Conservation (phyloP, 2,797 vertebrate species). For the Erethizon dorsatum region DNA sequence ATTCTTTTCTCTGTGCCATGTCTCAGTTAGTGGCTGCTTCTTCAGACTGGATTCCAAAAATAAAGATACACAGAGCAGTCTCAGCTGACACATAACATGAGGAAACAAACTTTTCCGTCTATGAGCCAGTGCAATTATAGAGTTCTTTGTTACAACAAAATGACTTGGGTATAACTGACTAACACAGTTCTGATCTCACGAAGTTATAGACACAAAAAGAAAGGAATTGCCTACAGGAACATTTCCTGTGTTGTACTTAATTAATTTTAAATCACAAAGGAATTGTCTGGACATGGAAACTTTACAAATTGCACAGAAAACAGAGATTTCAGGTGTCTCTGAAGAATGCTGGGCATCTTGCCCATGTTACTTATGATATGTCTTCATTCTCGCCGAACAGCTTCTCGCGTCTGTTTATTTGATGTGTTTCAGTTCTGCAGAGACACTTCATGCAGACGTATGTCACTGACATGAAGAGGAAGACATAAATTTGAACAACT, state of each 20-base stretch:
- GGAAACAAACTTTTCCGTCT: neutral
- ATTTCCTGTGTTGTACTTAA: conserved; percentile 68
- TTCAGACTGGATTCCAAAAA: neutral
- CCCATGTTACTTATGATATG: conserved; percentile 61
- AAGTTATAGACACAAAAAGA: conserved; percentile 32
- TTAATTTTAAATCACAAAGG: conserved; percentile 69
- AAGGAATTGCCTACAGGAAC: neutral
- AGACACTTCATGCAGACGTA: conserved; percentile 64
- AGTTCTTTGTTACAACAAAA: conserved; percentile 39
- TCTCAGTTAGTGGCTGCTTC: neutral
- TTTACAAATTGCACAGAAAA: conserved; percentile 63
- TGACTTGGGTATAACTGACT: neutral
- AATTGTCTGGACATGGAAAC: conserved; percentile 48
- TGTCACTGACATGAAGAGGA: conserved; percentile 49
- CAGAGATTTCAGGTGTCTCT: conserved; percentile 72
- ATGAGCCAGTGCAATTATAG: conserved; percentile 24
- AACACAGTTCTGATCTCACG: neutral
- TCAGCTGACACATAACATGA: neutral
- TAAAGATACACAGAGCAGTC: neutral
- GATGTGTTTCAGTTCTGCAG: conserved; percentile 68
- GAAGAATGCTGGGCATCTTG: conserved; percentile 72
- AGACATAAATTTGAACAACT: conserved; percentile 73
- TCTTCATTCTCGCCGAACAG: conserved; percentile 74
- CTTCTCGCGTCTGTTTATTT: conserved; percentile 79
- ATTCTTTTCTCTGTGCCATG: neutral